A percentile compares a stretch with the other conserved stretches of the same genome.
These are phyloP conservation scores for Propithecus coquereli DNA, from an alignment of 2,113 vertebrate genomes.

Conservation along the genomic window DNA sequence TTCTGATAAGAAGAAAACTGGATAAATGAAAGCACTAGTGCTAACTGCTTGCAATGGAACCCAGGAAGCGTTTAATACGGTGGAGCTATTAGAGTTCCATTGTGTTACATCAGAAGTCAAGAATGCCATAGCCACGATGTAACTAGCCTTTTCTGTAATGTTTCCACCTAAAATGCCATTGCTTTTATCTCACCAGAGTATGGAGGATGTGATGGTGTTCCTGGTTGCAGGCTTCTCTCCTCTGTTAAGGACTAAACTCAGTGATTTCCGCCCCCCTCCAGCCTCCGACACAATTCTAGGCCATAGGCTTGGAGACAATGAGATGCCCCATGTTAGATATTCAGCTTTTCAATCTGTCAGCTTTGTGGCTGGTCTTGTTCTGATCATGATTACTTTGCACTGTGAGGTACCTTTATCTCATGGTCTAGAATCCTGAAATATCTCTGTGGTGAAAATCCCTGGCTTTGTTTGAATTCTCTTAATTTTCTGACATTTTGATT, in stretches of 20 bases:
- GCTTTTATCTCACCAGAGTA: neutral
- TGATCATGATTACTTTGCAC: neutral
- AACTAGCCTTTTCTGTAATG: neutral
- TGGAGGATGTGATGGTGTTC: accelerated
- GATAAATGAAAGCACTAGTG: neutral
- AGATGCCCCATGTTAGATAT: neutral
- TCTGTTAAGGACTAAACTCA: neutral
- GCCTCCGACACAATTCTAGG: neutral
- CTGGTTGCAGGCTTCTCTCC: neutral
- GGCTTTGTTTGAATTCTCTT: neutral
- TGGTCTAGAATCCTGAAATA: neutral
- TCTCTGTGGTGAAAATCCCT: neutral
- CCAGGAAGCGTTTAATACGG: neutral
- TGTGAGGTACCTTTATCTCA: neutral
- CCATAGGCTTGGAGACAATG: neutral
- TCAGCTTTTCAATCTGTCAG: neutral
- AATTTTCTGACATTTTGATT: neutral
- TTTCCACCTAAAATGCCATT: neutral
- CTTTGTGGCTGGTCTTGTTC: neutral
- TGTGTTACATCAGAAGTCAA: neutral
- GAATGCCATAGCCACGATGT: neutral
- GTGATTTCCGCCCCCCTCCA: accelerated
- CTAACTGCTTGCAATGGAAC: neutral
- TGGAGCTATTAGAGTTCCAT: neutral
- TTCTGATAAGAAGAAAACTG: neutral